Evolutionary conservation across 2,797 vertebrate species (phyloP), one percentile per base, ranked within the genome.

Genomic region (Halcyon chelicuti): DNA sequence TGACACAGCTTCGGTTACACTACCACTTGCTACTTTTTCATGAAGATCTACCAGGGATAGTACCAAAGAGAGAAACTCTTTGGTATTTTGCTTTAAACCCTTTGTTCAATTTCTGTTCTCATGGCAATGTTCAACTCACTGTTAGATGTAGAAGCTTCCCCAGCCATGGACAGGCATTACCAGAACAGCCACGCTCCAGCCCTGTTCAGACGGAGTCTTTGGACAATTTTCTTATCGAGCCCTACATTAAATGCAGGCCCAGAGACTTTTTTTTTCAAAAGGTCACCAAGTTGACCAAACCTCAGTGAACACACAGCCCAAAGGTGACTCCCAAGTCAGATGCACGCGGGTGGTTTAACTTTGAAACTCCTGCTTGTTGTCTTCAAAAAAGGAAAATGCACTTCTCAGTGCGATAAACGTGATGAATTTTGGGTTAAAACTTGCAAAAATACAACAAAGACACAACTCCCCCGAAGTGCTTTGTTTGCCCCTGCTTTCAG

Each of bases 111-210:
- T 25, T 46, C 70, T 84, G 40, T 17, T 81, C 54, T 75, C 14
- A 2, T 33, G 47, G 14, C 12, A 40, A 23, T 40, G 54, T 33
- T 23, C 29, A 23, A 10, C 10, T 19, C 20, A 0, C 22, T 5
- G 21, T 12, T 19, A 21, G 16, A 26, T 23, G 52, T 31, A 65
- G 62, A 47, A 58, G 20, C 33, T 68, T 26, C 14, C 31, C 18
- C 39, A 65, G 52, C 54, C 31, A 1, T 0, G 6, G 55, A 23
- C 3, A 5, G 62, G 6, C 1, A 1, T 4, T 12, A 49, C 42
- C 10, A 7, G 14, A 37, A 31, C 39, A 57, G 52, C 60, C 14
- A 31, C 16, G 3, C 11, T 37, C 5, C 3, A 54, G 25, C 47
- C 35, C 49, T 5, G 16, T 7, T 52, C 67, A 58, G 12, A 54